Conservation (phyloP, 1,140 invertebrate species). For the Ctenoplectra terminalis region DNA sequence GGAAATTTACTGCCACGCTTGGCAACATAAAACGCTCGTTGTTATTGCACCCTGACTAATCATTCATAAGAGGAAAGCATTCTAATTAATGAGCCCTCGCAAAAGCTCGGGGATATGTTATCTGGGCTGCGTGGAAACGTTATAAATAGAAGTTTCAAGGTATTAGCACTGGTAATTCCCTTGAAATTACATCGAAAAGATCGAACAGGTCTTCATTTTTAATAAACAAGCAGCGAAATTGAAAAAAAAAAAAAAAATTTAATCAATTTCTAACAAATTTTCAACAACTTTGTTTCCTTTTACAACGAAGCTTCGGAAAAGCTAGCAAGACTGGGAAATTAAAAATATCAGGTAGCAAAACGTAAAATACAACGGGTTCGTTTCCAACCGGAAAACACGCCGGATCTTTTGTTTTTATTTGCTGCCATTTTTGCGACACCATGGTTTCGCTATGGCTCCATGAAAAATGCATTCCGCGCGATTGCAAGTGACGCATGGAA, state of each 20-base stretch:
- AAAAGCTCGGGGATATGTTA: background rate
- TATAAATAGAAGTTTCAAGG: background rate
- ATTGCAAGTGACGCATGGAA: slow-evolving; percentile 39
- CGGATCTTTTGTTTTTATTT: background rate
- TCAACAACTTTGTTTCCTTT: too few species aligned
- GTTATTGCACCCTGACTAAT: background rate
- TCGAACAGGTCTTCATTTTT: background rate
- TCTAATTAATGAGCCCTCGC: slow-evolving; percentile 2
- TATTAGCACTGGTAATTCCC: background rate
- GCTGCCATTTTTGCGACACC: background rate
- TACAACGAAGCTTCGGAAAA: too few species aligned
- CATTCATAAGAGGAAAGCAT: slow-evolving; percentile 1
- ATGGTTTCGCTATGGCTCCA: slow-evolving; percentile 32
- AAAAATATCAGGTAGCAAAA: background rate
- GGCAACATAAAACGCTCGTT: background rate
- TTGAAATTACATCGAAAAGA: background rate
- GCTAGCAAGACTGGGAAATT: background rate
- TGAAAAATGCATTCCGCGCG: slow-evolving; percentile 48
- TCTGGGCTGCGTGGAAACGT: background rate
- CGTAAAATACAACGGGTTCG: background rate
- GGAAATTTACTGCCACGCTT: background rate
- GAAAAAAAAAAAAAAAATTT: background rate
- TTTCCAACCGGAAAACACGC: background rate
- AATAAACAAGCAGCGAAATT: background rate
- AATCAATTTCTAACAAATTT: too few species aligned